phyloP scores from a whole-genome alignment of 2,888 invertebrate genomes.

The Diploptera punctata region DNA sequence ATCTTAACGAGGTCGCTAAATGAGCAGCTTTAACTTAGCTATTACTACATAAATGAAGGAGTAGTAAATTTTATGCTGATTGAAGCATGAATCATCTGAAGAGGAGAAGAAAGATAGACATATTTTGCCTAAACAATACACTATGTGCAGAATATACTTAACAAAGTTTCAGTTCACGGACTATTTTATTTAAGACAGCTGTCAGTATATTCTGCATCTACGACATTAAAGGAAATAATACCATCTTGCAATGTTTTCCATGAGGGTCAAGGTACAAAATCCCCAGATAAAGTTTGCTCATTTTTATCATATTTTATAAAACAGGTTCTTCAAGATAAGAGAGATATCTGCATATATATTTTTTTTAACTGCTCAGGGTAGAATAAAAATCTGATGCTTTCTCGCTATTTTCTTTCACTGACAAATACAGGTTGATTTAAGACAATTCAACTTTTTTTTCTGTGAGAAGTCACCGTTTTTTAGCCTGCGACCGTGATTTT shows the following conservation, averaged over 20 bases:
- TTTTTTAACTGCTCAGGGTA: constrained; percentile 35
- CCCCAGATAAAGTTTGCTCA: constrained; percentile 34
- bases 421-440: constrained; percentile 32
- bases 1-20: constrained; percentile 37
- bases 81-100: background rate
- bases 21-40: constrained; percentile 34
- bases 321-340: background rate
- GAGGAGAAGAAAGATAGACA: background rate
- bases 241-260: constrained; percentile 32
- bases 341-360: constrained; percentile 25
- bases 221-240: constrained; percentile 28
- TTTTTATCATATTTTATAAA: constrained; percentile 14
- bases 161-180: constrained; percentile 32
- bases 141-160: constrained; percentile 14
- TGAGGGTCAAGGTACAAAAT: constrained; percentile 37
- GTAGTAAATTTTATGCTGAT: constrained; percentile 27
- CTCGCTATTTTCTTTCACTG: constrained; percentile 16
- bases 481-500: constrained; percentile 27
- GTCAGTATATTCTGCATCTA: constrained; percentile 34
- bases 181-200: constrained; percentile 36
- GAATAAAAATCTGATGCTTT: constrained; percentile 36
- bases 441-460: background rate
- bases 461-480: background rate
- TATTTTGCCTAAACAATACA: constrained; percentile 3
- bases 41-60: constrained; percentile 29